Base-by-base conservation (phyloP, 2,797 vertebrate genomes). In the Hemibagrus guttatus region DNA sequence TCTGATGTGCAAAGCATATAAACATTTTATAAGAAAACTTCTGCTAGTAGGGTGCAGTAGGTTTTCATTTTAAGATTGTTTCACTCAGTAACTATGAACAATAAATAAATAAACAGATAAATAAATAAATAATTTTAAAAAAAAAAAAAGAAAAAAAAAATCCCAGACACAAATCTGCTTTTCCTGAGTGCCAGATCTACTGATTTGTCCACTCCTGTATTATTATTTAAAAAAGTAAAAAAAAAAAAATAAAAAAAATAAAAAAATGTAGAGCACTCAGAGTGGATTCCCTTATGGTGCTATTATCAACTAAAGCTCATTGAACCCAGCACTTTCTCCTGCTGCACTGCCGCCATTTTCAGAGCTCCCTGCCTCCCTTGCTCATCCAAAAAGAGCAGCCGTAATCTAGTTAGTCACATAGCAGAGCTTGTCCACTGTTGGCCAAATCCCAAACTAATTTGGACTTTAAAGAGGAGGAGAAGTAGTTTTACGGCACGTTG, bases 341-440 rank as follows among this genome's bases (percentile, higher is more conserved):
- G 54, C 84, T 72, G 42, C 66, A 75, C 35, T 39, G 83, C 31
- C 52, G 9, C 83, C 81, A 82, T 79, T 72, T 66, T 86, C 80
- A 26, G 35, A 83, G 86, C 85, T 81, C 89, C n/a, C n/a, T n/a
- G n/a, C n/a, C 88, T 89, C 88, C 90, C 87, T 88, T 90, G 90
- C 88, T 89, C 83, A 84, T 76, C 86, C 85, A 74, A 89, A 86
- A 92, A 93, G 91, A 91, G 88, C 89, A 90, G 83, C n/a, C 87
- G 76, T 94, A 95, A 95, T 95, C 94, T 90, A 75, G 91, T 95
- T 95, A 93, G 94, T 93, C 91, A 94, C 93, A 92, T 92, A 88
- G 92, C 89, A 92, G 88, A 91, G 91, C 83, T 91, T 89, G 92
- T 91, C 92, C 91, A 90, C 89, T 89, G 90, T 88, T 91, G 91